Conservation (phyloP, 1,140 invertebrate genomes). For the Apis florea region DNA sequence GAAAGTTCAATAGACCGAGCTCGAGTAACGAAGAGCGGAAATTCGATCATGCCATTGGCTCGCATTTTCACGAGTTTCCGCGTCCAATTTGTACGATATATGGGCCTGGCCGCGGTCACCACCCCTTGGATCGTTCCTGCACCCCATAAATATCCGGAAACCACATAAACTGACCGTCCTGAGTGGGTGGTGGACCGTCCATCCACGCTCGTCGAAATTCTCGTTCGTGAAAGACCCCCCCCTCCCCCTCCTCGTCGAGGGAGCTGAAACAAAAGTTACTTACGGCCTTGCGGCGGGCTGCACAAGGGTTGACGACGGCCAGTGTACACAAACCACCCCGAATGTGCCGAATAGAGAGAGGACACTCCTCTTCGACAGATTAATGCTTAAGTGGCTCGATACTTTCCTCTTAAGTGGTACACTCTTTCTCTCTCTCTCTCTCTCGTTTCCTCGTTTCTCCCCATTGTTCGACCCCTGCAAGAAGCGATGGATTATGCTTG, state of each 20-base stretch:
- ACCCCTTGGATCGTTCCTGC: slow-evolving; percentile 42
- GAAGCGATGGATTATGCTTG: not conserved
- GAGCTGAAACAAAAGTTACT: slow-evolving; percentile 58
- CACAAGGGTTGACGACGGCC: slow-evolving; percentile 57
- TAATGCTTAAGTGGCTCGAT: slow-evolving; percentile 68
- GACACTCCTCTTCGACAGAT: slow-evolving; percentile 64
- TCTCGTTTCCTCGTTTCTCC: not conserved
- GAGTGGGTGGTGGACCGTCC: slow-evolving; percentile 50
- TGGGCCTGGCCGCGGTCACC: not conserved
- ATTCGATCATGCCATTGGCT: slow-evolving; percentile 64
- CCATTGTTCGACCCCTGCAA: not conserved
- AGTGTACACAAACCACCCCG: slow-evolving; percentile 53
- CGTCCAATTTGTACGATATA: slow-evolving; percentile 72
- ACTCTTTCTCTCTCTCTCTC: slow-evolving; percentile 19
- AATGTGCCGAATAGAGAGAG: slow-evolving; percentile 52
- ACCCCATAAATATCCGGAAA: slow-evolving; percentile 68
- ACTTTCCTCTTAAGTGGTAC: slow-evolving; percentile 65
- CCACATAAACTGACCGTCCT: slow-evolving; percentile 68
- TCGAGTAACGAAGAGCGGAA: slow-evolving; percentile 50
- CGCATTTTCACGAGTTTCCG: slow-evolving; percentile 61
- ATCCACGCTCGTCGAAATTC: slow-evolving; percentile 34
- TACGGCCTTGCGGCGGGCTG: slow-evolving; percentile 45
- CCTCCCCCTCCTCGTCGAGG: not conserved
- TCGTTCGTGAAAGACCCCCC: slow-evolving; percentile 43
- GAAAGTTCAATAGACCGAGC: slow-evolving; percentile 10